These are phyloP conservation scores for Psophia crepitans DNA, from an alignment of 2,113 vertebrate species.

Conservation along the genomic window DNA sequence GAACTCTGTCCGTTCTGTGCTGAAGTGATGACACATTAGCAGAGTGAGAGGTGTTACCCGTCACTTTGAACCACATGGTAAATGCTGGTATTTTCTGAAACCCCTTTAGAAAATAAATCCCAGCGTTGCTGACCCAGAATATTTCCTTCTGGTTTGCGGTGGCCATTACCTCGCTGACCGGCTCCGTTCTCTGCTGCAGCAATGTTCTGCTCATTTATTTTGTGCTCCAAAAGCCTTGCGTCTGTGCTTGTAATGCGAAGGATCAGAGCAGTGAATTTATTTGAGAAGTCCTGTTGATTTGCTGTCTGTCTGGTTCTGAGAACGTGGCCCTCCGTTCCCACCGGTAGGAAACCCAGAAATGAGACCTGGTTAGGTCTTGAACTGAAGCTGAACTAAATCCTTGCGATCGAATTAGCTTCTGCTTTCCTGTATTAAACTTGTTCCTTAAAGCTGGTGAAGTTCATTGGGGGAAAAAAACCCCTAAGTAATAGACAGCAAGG, in stretches of 20 bases:
- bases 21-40: neutral
- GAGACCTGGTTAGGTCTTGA: neutral
- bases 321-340: rapidly evolving
- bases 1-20: rapidly evolving
- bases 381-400: neutral
- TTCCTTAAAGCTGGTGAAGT: neutral
- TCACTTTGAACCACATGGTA: rapidly evolving
- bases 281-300: neutral
- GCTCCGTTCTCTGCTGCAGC: neutral
- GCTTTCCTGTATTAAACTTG: neutral
- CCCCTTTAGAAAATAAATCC: neutral
- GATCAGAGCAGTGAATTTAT: rapidly evolving
- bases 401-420: neutral
- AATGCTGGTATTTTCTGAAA: neutral
- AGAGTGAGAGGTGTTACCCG: neutral
- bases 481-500: neutral
- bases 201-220: no score
- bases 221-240: neutral
- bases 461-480: rapidly evolving
- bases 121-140: neutral
- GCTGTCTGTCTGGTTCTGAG: neutral
- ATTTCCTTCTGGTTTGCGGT: neutral
- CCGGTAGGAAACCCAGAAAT: rapidly evolving
- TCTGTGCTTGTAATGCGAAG: neutral
- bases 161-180: rapidly evolving